Evolutionary conservation across 1,140 invertebrate genomes (phyloP), one percentile per base, ranked within the genome.

Genomic region (Leptopilina boulardi): DNA sequence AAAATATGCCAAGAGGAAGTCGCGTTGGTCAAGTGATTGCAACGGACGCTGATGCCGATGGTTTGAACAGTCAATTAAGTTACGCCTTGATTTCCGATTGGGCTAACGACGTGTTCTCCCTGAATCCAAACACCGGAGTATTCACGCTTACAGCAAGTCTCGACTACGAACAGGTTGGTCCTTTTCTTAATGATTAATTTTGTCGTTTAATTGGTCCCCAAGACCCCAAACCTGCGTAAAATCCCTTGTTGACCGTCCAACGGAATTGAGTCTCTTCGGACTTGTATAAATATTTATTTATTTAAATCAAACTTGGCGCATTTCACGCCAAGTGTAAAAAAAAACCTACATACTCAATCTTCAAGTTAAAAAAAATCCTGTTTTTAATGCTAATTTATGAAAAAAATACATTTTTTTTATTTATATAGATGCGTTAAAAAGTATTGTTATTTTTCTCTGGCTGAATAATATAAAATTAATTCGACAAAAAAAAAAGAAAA

Each of bases 41-140:
- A 5, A 93, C 89, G 6, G 98, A 99, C 89, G 92, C 94, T 10
- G 97, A 99, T 87, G 92, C 94, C 10, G 92, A 94, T 73, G 97
- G 96, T 5, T 92, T 94, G 30, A 98, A 98, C 90, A 96, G 97
- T 19, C 95, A 97, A 85, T 91, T 98, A 5, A 96, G 95, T 15
- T 98, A 98, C 91, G 94, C 95, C 2, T 94, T 98, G 72, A 94
- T 98, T 85, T 96, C 95, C 70, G 97, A 99, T 83, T 99, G 98
- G 96, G 97, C 96, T 54, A 97, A 98, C 86, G 97, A 97, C 86
- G 96, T 98, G 0, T 99, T 99, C 90, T 95, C 96, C 1, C 92
- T 99, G 71, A 97, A 98, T 91, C 95, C 96, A 1, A 95, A 95
- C 85, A 97, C 95, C 11, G 97, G 97, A 42, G 93, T 97, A 13